phyloP scores from a whole-genome alignment of 2,797 vertebrate species.

The Phaenicophaeus curvirostris region DNA sequence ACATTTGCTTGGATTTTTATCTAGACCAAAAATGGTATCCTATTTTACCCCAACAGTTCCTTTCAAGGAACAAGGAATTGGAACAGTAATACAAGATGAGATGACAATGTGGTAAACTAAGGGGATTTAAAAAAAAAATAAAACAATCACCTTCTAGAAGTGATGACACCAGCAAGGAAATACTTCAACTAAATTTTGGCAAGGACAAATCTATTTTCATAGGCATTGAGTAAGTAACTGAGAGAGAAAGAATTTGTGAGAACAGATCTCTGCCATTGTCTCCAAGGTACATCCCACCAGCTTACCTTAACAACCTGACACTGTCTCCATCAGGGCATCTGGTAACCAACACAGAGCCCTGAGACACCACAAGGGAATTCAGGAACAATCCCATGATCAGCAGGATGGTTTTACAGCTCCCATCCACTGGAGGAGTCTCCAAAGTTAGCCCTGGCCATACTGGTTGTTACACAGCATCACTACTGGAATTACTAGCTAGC shows the following conservation, averaged over 20 bases:
- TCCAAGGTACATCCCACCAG: neutral
- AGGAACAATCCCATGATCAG: neutral
- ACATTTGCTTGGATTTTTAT: neutral
- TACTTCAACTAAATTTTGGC: neutral
- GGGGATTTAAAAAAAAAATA: neutral
- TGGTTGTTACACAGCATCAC: accelerated
- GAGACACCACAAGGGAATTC: neutral
- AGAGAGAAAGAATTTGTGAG: neutral
- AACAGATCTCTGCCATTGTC: neutral
- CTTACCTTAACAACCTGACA: neutral
- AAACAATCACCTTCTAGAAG: neutral
- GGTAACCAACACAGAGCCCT: neutral
- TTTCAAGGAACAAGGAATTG: neutral
- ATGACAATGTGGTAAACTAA: neutral
- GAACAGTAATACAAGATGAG: neutral
- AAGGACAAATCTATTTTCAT: neutral
- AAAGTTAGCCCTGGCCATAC: neutral
- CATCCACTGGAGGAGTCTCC: neutral
- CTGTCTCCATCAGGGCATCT: neutral
- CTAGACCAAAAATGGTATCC: neutral
- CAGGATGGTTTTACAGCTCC: neutral
- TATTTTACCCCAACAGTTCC: neutral
- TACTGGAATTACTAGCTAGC: neutral
- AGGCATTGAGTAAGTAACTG: neutral
- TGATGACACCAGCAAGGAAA: neutral